Evolutionary conservation across 2,113 vertebrate species (phyloP).

Genomic region (Ovis canadensis): DNA sequence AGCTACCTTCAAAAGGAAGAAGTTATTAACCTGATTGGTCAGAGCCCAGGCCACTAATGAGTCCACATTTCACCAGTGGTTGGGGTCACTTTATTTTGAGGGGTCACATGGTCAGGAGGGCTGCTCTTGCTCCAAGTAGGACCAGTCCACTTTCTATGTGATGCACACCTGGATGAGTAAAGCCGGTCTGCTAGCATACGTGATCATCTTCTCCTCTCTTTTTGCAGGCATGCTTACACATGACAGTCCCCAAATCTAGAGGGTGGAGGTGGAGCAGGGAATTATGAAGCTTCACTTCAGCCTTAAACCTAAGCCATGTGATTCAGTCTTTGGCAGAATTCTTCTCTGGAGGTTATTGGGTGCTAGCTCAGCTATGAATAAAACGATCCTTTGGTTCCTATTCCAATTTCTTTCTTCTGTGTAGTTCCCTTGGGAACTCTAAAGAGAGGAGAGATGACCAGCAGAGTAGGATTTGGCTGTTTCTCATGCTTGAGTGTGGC

Average conservation of each 20-base stretch:
- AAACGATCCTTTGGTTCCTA: conserved; percentile 18
- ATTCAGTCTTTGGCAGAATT: not conserved
- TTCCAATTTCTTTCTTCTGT: not conserved
- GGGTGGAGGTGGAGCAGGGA: no score
- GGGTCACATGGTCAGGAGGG: not conserved
- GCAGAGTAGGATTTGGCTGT: not conserved
- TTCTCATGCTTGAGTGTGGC: not conserved
- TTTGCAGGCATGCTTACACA: not conserved
- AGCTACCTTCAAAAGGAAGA: not conserved
- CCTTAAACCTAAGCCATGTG: not conserved
- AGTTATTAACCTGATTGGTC: not conserved
- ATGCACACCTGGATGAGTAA: not conserved
- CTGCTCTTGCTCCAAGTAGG: not conserved
- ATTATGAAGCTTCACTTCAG: not conserved
- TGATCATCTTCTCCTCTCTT: not conserved
- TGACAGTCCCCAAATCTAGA: not conserved
- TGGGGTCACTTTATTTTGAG: not conserved
- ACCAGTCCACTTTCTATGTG: not conserved
- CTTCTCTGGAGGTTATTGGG: not conserved
- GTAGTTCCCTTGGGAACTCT: not conserved
- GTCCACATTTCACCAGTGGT: not conserved
- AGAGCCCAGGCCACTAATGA: not conserved
- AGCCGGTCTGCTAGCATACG: not conserved
- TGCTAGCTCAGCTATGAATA: conserved; percentile 23
- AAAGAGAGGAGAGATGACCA: not conserved